A percentile compares a stretch with the other conserved stretches of the same genome.
phyloP scores from a whole-genome alignment of 2,797 vertebrate species.

The Galago senegalensis region DNA sequence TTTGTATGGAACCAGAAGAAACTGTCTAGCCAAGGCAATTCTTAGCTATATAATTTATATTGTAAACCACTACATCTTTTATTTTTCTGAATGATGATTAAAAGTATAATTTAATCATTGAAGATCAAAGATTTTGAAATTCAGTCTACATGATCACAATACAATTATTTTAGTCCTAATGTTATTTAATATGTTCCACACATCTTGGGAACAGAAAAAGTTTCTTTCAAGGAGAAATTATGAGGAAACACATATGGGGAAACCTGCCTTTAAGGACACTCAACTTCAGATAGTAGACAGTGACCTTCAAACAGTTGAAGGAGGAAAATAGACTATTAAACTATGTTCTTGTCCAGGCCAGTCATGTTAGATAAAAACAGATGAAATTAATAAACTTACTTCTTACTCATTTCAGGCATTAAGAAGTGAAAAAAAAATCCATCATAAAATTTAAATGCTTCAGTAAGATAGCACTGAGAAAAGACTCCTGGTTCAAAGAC shows the following conservation, averaged over 20 bases:
- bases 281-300: background rate
- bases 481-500: background rate
- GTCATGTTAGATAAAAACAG: background rate
- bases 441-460: background rate
- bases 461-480: background rate
- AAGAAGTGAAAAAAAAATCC: background rate
- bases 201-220: background rate
- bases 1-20: too few species aligned
- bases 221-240: background rate
- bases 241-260: background rate
- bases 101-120: background rate
- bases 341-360: background rate
- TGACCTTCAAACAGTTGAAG: background rate
- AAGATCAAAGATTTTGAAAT: conserved; percentile 1
- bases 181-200: background rate
- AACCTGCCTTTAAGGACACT: background rate
- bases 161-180: background rate
- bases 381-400: background rate
- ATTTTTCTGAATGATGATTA: background rate
- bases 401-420: background rate
- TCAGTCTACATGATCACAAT: background rate
- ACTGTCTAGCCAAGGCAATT: too few species aligned
- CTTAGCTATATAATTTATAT: background rate
- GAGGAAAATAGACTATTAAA: background rate
- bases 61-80: background rate